Evolutionary conservation across 1,140 invertebrate genomes (phyloP).

Genomic region (Drosophila tropicalis): DNA sequence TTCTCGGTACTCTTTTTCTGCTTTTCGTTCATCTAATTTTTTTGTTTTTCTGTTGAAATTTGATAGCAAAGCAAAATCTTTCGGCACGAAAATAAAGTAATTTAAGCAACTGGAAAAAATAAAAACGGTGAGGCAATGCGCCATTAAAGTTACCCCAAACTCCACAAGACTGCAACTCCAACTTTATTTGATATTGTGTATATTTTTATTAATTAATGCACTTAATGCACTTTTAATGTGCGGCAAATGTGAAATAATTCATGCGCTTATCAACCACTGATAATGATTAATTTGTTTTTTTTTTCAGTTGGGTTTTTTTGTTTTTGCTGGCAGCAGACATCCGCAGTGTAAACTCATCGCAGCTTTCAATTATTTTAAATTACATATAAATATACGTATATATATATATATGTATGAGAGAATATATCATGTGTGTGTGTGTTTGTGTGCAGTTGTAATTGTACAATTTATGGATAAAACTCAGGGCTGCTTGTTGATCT

Average conservation of each 20-base stretch:
- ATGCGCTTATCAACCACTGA: slow-evolving; percentile 70
- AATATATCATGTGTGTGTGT: background rate
- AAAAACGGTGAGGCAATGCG: background rate
- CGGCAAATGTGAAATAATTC: slow-evolving; percentile 75
- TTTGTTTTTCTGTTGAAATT: slow-evolving; percentile 65
- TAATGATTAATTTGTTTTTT: slow-evolving; percentile 73
- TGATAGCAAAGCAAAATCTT: slow-evolving; percentile 35
- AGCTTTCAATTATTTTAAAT: slow-evolving; percentile 20
- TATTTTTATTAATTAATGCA: slow-evolving; percentile 68
- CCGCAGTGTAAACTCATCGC: slow-evolving; percentile 17
- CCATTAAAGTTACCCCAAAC: slow-evolving; percentile 16
- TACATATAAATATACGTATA: background rate
- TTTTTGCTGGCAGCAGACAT: slow-evolving; percentile 1
- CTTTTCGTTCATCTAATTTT: slow-evolving; percentile 40
- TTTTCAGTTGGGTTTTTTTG: background rate
- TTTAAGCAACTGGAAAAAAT: slow-evolving; percentile 22
- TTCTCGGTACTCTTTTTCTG: slow-evolving; percentile 35
- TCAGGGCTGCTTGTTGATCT: slow-evolving; percentile 11
- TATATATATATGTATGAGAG: background rate
- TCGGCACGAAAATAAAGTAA: slow-evolving; percentile 26
- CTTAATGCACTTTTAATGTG: slow-evolving; percentile 75
- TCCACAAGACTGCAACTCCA: background rate
- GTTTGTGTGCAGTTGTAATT: slow-evolving; percentile 9
- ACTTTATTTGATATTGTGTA: slow-evolving; percentile 5
- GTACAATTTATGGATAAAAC: slow-evolving; percentile 11